Percentiles rank a stretch among this genome's conserved stretches.
These are phyloP conservation scores for sheep (Ovis aries) DNA, from an alignment of 2,113 vertebrate genomes.

Conservation along the genomic window ARS-UI_Ramb_v3.0 NC_056054.1:171016501-171017000, in stretches of 20 bases:
- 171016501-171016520: not conserved
- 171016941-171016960: not conserved
- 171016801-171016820: not conserved
- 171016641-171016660: constrained; percentile 58
- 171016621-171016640: not conserved
- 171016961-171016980: constrained; percentile 18
- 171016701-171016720: constrained; percentile 8
- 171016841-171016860: not conserved
- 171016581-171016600: not conserved
- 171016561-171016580: not conserved
- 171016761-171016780: not conserved
- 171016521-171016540: not conserved
- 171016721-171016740: constrained; percentile 31
- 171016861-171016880: not conserved
- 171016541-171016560: not conserved
- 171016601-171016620: not conserved
- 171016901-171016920: not conserved
- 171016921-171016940: not conserved
- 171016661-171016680: constrained; percentile 29
- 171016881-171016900: not conserved
- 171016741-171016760: not conserved
- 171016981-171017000: not conserved
- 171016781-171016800: not conserved
- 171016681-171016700: constrained; percentile 27
- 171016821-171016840: not conserved